Base-by-base conservation (phyloP, 2,888 invertebrate species). In the Xestobium rufovillosum region DNA sequence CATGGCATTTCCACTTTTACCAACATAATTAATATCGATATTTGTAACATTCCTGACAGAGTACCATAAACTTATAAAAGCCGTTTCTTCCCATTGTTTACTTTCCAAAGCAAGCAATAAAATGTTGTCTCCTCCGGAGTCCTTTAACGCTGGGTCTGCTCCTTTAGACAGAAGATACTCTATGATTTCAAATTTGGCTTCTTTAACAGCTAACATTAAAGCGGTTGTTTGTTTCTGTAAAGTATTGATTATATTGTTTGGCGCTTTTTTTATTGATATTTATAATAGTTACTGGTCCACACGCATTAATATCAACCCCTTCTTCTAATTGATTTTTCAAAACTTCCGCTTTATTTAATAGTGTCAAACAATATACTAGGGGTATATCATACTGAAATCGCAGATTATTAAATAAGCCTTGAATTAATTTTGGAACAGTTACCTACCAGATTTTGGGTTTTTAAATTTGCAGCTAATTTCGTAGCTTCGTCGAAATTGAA, bases 201-300 rank as follows among this genome's bases (percentile, higher is more conserved):
- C 52, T 41, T 59, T 60, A 11, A 66, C 59, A 2, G 67, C 65
- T 63, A 65, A 66, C 49, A 60, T 60, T 29, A 68, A 45, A 2
- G 67, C 57, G 1, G 65, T 63, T 14, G 52, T 49, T 33, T 61
- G 56, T 38, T 61, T 60, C 63, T 65, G 41, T 26, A 41, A 19
- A 8, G 23, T n/a, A 19, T 19, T n/a, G n/a, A 6, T 19, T 19
- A 6, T 8, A 19, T 8, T 19, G 6, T 19, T 19, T 19, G 23
- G 6, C 23, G 23, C n/a, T n/a, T 15, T 19, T 4, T 6, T 33
- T 26, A 26, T 12, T 28, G 13, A 6, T 14, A 34, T 25, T 27
- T 29, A 31, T n/a, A 13, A 3, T 26, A 39, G 40, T 48, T 51
- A 64, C 63, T 43, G 55, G 53, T 25, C 59, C 60, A 12, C 47